Conservation (phyloP, 1,140 invertebrate species). For the Brachionus plicatilis region DNA sequence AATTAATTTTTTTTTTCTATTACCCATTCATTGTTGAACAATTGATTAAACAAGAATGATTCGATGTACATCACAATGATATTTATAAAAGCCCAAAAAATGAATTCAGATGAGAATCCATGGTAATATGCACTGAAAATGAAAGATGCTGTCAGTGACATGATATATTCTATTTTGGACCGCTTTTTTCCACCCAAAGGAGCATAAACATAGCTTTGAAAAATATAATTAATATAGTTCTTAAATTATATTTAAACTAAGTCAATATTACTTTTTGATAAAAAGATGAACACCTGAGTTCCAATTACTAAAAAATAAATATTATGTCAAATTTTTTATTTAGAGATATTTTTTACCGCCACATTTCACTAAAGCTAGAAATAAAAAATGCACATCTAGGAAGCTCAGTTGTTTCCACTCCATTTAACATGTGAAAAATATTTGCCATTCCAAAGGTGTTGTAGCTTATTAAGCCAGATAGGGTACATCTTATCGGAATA, state of each 20-base stretch:
- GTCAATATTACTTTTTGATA: not conserved
- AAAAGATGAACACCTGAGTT: not conserved
- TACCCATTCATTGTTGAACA: not conserved
- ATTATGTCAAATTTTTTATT: too few species aligned
- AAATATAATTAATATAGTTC: not conserved
- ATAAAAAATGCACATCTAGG: not conserved
- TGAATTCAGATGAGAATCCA: not conserved
- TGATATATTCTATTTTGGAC: not conserved
- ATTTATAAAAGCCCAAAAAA: not conserved
- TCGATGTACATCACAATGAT: not conserved
- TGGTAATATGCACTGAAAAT: not conserved
- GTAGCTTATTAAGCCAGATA: not conserved
- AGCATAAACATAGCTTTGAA: not conserved
- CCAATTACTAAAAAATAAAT: not conserved
- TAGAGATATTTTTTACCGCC: not conserved
- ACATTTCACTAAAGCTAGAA: not conserved
- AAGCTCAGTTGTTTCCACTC: not conserved
- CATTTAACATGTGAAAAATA: not conserved
- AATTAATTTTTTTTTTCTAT: not conserved
- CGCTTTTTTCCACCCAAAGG: not conserved
- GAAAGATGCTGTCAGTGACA: not conserved
- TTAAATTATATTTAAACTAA: not conserved
- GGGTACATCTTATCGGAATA: not conserved
- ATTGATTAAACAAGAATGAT: not conserved
- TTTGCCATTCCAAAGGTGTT: not conserved